Conservation (phyloP, 2,888 invertebrate genomes). For the Eumacrocentrus americanus region DNA sequence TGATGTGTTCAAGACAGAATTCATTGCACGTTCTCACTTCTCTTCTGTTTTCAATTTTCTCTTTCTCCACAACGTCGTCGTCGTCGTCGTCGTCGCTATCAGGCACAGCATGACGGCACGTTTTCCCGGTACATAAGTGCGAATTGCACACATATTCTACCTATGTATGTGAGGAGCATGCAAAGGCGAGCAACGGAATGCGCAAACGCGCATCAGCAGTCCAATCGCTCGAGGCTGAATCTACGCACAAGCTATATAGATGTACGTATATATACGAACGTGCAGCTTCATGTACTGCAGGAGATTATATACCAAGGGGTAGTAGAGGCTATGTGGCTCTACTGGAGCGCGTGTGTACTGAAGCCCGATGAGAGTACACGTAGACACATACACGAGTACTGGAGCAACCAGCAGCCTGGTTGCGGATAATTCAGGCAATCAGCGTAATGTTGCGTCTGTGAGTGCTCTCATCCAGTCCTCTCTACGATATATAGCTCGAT, state of each 20-base stretch:
- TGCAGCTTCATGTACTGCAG: not conserved
- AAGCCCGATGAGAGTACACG: constrained; percentile 7
- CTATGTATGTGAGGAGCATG: not conserved
- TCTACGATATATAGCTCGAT: constrained; percentile 12
- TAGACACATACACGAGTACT: constrained; percentile 29
- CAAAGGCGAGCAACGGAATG: constrained; percentile 6
- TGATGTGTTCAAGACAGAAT: not conserved
- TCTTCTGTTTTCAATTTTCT: constrained; percentile 24
- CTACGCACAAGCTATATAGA: constrained; percentile 8
- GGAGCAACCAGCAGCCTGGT: constrained; percentile 43
- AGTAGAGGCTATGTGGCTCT: constrained; percentile 6
- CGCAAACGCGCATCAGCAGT: constrained; percentile 26
- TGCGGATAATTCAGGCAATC: constrained; percentile 62
- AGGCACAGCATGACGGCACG: constrained; percentile 28
- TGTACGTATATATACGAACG: constrained; percentile 4
- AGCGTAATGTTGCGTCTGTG: constrained; percentile 60
- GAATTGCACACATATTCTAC: constrained; percentile 20
- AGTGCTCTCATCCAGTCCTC: constrained; percentile 52
- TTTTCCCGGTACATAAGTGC: constrained; percentile 27
- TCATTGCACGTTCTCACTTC: not conserved
- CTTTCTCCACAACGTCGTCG: not conserved
- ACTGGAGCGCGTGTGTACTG: not conserved
- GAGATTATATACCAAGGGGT: constrained; percentile 13
- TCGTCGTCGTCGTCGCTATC: not conserved
- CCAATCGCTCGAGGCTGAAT: constrained; percentile 26